Base-by-base conservation (phyloP, 2,888 invertebrate genomes). In the Coronaproctus castanopsis region DNA sequence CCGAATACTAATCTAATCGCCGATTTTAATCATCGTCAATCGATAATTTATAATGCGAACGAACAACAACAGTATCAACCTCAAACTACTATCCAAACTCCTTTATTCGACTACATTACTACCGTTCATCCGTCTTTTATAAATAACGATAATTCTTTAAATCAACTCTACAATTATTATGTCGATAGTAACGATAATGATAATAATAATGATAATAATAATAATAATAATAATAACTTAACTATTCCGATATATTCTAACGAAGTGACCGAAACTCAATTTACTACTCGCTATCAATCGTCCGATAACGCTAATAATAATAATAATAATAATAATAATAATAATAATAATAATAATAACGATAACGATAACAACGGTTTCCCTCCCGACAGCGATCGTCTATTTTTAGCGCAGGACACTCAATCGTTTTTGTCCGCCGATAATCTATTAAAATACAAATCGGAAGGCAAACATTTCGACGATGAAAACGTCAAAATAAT, bases 361-460 rank as follows among this genome's bases (percentile, higher is more conserved):
- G n/a, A n/a, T n/a, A n/a, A n/a, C n/a, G n/a, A n/a, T n/a, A n/a
- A n/a, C n/a, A n/a, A 49, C 22, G 52, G 36, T 48, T 48, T 60
- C 8, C 36, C 21, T 2, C 54, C 22, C 19, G 57, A 60, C 14
- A 57, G 52, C n/a, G 59, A 67, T 55, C 65, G 64, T 48, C 52
- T 66, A 2, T 54, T 59, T 50, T 62, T 65, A 18, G 61, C 66
- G 1, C 65, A 66, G 8, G 67, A 66, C 18, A 68, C 66, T 24
- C 68, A 68, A 52, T 67, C 67, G 8, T 64, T 67, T 51, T 65
- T 67, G 2, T 64, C 67, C 2, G 61, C 65, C 55, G 65, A 67
- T 20, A 68, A 68, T 55, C 63, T 60, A 20, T n/a, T 62, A 2
- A 36, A 52, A 23, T 60, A 55, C 23, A 57, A 61, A 48, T 22